A percentile compares a stretch with the other conserved stretches of the same genome.
These are phyloP conservation scores for Callaeas wilsoni DNA, from an alignment of 2,113 vertebrate genomes.

Conservation along the genomic window DNA sequence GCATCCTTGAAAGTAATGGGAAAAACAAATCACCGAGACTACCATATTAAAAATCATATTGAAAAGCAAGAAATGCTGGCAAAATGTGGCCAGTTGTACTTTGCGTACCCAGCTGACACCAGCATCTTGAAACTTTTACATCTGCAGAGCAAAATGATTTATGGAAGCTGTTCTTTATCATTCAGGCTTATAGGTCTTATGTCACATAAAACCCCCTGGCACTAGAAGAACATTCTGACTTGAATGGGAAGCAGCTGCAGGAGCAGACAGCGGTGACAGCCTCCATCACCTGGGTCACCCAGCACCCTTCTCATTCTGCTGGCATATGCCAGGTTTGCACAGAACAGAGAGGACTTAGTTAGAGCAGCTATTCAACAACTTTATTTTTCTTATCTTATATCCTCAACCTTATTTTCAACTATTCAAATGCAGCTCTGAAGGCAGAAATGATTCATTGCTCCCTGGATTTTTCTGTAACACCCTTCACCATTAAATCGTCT, in stretches of 20 bases:
- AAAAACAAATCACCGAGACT: slow-evolving; percentile 37
- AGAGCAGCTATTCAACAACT: neutral
- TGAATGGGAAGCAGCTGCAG: neutral
- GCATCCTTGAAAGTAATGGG: neutral
- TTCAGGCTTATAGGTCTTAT: neutral
- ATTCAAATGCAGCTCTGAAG: neutral
- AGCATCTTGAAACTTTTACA: neutral
- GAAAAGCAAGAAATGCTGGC: slow-evolving; percentile 15
- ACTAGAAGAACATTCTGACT: neutral
- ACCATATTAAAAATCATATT: slow-evolving; percentile 8
- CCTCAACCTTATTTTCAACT: neutral
- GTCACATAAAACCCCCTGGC: neutral
- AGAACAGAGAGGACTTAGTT: neutral
- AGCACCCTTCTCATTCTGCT: neutral
- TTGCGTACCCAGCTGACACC: neutral
- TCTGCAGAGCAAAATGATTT: slow-evolving; percentile 30
- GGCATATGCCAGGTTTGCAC: neutral
- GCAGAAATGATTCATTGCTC: slow-evolving; percentile 21
- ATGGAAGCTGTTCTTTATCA: slow-evolving; percentile 22
- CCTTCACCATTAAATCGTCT: neutral
- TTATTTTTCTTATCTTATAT: neutral
- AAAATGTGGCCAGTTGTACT: neutral
- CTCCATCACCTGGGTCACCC: neutral
- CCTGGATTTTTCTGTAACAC: neutral
- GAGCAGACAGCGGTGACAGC: neutral